Evolutionary conservation across 2,797 vertebrate genomes (phyloP).

Genomic region (Erethizon dorsatum): DNA sequence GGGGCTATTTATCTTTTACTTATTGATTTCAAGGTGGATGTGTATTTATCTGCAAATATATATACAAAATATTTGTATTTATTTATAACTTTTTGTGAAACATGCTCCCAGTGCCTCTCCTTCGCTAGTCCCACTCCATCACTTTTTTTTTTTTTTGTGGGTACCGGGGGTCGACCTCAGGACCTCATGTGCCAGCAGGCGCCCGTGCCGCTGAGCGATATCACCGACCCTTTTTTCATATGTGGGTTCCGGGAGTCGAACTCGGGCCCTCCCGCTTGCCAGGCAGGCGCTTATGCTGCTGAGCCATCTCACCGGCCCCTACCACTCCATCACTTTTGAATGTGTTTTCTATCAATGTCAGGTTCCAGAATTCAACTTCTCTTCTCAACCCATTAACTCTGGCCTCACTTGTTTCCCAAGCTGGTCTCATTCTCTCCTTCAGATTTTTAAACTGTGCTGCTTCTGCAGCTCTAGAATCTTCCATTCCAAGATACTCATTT

Average conservation of each 20-base stretch:
- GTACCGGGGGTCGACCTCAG: no score
- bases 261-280: no score
- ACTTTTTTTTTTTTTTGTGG: no score
- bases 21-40: background rate
- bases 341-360: background rate
- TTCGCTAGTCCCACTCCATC: background rate
- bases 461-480: slow-evolving; percentile 6
- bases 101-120: background rate
- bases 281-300: no score
- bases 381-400: background rate
- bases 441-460: background rate
- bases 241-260: no score
- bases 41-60: background rate
- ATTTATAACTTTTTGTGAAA: background rate
- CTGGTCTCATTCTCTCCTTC: background rate
- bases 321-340: background rate
- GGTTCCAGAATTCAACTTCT: background rate
- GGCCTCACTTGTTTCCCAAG: background rate
- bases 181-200: no score
- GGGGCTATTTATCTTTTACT: background rate
- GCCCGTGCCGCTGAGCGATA: no score
- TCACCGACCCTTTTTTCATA: no score
- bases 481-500: background rate
- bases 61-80: background rate
- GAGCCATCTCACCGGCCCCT: no score